Conservation (phyloP, 2,797 vertebrate species). For the Trachops cirrhosus region DNA sequence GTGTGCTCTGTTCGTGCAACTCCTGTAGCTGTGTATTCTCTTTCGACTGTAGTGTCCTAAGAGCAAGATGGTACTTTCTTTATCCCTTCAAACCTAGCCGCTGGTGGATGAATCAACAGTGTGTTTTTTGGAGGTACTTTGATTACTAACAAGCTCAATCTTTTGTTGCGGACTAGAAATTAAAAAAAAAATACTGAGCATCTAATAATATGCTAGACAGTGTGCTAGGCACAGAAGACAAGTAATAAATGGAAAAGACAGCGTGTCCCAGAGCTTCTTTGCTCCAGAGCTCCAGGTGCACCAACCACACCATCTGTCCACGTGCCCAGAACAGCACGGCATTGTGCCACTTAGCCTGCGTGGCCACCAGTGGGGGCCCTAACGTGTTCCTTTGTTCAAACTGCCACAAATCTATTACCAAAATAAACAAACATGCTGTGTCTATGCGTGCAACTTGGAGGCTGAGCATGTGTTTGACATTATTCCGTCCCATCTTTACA, state of each 20-base stretch:
- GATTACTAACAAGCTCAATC: not conserved
- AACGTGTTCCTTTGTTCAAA: not conserved
- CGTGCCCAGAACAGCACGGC: accelerated
- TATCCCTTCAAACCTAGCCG: not conserved
- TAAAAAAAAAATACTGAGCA: not conserved
- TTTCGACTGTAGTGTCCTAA: not conserved
- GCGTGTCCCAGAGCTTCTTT: not conserved
- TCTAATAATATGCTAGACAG: not conserved
- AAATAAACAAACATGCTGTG: not conserved
- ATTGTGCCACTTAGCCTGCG: not conserved
- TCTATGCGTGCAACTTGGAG: not conserved
- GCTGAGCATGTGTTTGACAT: not conserved
- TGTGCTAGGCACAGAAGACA: not conserved
- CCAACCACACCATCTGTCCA: not conserved
- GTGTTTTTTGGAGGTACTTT: not conserved
- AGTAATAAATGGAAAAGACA: not conserved
- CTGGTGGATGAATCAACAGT: not conserved
- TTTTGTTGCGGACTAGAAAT: not conserved
- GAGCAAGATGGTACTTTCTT: not conserved
- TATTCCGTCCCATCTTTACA: not conserved
- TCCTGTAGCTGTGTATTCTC: not conserved
- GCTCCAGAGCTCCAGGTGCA: no score
- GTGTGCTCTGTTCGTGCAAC: not conserved
- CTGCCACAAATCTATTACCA: not conserved
- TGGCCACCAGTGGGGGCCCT: not conserved